These are phyloP conservation scores for Hipparchia sbordonii DNA, from an alignment of 2,888 invertebrate species.

Conservation along the genomic window DNA sequence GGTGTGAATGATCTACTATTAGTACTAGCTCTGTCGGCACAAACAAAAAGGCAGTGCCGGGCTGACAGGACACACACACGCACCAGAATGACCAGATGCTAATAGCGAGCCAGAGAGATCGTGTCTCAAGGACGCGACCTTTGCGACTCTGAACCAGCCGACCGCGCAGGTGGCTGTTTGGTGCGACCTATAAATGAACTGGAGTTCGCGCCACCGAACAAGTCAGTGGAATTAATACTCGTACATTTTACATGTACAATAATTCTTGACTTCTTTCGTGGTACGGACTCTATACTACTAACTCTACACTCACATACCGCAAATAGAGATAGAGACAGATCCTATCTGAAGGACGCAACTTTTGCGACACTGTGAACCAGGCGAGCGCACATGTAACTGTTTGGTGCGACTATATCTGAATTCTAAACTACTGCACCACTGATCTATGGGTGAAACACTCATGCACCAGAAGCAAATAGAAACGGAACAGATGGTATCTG, in stretches of 20 bases:
- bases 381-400: conserved; percentile 1
- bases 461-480: too few relatives aligned
- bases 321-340: conserved; percentile 10
- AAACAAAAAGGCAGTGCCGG: background rate
- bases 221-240: too few relatives aligned
- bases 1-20: background rate
- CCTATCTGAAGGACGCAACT: conserved; percentile 27
- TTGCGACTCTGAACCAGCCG: background rate
- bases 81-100: conserved; percentile 18
- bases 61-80: background rate
- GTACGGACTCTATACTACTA: too few relatives aligned
- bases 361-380: background rate
- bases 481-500: too few relatives aligned
- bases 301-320: too few relatives aligned
- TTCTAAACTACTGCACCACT: too few relatives aligned
- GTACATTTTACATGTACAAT: too few relatives aligned
- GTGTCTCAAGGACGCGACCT: conserved; percentile 28
- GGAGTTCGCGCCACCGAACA: too few relatives aligned
- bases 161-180: conserved; percentile 6
- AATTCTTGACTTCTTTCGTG: too few relatives aligned
- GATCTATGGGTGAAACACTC: too few relatives aligned
- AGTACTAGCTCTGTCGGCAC: background rate
- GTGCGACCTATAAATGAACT: background rate
- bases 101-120: conserved; percentile 16
- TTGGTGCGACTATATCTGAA: background rate